These are phyloP conservation scores for Buceros bicornis DNA, from an alignment of 2,797 vertebrate genomes.

Conservation along the genomic window DNA sequence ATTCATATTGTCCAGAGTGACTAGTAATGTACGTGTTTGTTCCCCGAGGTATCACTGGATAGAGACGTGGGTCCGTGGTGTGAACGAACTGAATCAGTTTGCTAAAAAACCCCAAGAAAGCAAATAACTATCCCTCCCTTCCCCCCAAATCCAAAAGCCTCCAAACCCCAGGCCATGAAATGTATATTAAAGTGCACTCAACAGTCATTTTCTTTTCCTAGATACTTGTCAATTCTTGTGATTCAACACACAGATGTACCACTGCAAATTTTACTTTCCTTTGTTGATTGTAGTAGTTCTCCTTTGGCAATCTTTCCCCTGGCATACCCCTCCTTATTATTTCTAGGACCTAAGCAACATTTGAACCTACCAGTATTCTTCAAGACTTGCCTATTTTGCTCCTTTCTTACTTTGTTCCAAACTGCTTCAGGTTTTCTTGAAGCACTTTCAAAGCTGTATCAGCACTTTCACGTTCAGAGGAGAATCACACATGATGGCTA, in stretches of 20 bases:
- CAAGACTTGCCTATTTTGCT: background rate
- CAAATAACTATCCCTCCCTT: rapidly evolving
- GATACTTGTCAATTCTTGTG: background rate
- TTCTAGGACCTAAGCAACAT: background rate
- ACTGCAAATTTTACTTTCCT: background rate
- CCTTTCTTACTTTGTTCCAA: background rate
- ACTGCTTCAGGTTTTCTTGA: background rate
- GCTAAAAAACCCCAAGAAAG: background rate
- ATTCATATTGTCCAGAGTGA: background rate
- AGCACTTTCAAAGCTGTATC: background rate
- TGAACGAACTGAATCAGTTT: background rate
- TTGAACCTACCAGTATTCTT: background rate
- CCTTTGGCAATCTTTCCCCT: background rate
- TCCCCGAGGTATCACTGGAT: background rate
- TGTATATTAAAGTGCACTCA: background rate
- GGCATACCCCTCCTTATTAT: background rate
- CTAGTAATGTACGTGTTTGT: background rate
- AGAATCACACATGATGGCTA: background rate
- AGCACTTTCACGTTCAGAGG: background rate
- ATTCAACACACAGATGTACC: background rate
- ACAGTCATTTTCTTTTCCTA: background rate
- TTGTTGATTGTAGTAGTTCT: background rate
- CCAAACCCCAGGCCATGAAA: background rate
- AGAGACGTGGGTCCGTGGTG: background rate
- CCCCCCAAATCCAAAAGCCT: background rate